Base-by-base conservation (phyloP, 2,113 vertebrate genomes). In the Corythornis madagascariensis region DNA sequence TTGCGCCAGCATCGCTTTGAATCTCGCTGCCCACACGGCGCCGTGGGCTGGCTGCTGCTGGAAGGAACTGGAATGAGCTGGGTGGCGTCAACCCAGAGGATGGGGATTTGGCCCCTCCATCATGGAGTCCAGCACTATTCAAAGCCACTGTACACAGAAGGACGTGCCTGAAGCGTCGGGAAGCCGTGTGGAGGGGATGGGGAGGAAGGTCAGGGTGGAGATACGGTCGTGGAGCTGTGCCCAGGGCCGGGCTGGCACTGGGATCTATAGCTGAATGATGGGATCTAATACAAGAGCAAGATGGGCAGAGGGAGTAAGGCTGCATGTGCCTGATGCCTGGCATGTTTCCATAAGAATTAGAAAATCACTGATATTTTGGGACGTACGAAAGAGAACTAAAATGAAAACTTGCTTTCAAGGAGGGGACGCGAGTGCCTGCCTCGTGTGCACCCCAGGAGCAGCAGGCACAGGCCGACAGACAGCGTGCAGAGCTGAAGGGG, bases 31-130 rank as follows among this genome's bases (percentile, higher is more conserved):
- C 92, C 63, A 92, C 90, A n/a, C 43, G 3, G 77, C 21, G 81
- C 89, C 77, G 94, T 72, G 95, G 96, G 92, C 87, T 92, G 88
- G 50, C 76, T 92, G 92, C 83, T 95, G 89, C 86, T 71, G 88
- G 45, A 64, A 55, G 77, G 64, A 79, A 33, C 47, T 26, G 71
- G 78, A 76, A 89, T 76, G 17, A 70, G 60, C 84, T 77, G 80
- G 79, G 65, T 88, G 77, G 40, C 2, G 4, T 42, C 59, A 87
- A 73, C 64, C 28, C 13, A 15, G 40, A 38, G 80, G 40, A 83
- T 31, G 71, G 52, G 60, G 19, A 38, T 64, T 38, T 70, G 74
- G 13, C 47, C 33, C 33, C 35, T 81, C 90, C 3, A 0, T 26
- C 12, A 4, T 29, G 50, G 73, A 66, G 52, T 25, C 55, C 72